A percentile compares a stretch with the other conserved stretches of the same genome.
phyloP scores from a whole-genome alignment of 1,140 invertebrate genomes.

The Pachypsylla venusta region DNA sequence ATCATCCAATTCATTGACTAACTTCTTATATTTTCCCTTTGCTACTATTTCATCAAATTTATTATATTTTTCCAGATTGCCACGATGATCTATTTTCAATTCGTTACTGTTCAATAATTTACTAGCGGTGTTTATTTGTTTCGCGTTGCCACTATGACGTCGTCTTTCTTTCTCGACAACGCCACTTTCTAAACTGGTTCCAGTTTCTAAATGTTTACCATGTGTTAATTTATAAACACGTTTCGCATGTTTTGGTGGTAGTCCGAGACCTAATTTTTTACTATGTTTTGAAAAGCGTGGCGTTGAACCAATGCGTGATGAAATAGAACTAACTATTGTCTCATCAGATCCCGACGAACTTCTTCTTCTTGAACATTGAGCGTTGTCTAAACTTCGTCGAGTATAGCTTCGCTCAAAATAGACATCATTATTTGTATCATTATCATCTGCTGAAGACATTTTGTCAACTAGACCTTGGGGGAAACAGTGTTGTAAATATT shows the following conservation, averaged over 20 bases:
- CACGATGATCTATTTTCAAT: neutral
- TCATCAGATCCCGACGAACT: neutral
- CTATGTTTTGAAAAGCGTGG: neutral
- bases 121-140: too few relatives aligned
- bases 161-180: too few relatives aligned
- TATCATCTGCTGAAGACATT: conserved; percentile 9
- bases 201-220: neutral
- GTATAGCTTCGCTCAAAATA: neutral
- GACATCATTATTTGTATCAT: neutral
- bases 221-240: neutral
- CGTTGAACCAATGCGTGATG: neutral
- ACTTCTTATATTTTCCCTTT: conserved; percentile 7
- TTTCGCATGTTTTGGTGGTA: conserved; percentile 1
- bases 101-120: neutral
- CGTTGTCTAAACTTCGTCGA: neutral
- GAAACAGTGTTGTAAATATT: conserved; percentile 21
- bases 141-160: neutral
- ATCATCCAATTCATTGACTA: neutral
- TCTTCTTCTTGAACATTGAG: neutral
- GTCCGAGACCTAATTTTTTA: neutral
- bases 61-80: neutral
- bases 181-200: neutral
- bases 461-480: conserved; percentile 26
- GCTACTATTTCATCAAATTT: neutral
- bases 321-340: neutral